Conservation (phyloP, 2,113 vertebrate species). For the Donacobius atricapilla region DNA sequence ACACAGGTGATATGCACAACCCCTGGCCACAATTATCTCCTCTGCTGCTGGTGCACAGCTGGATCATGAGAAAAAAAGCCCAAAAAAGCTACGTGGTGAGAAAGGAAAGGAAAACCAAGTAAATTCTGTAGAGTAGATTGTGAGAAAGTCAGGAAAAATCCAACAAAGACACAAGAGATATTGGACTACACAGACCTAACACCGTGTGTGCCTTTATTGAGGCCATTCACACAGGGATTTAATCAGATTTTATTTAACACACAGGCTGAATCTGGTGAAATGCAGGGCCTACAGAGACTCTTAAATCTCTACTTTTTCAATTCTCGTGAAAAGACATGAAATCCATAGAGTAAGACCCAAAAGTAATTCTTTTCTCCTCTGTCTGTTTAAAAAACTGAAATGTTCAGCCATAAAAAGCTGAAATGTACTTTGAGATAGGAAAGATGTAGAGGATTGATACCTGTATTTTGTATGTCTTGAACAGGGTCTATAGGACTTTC, state of each 20-base stretch:
- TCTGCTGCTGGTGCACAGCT: not conserved
- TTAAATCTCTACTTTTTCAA: not conserved
- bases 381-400: not conserved
- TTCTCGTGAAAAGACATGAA: not conserved
- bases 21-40: not conserved
- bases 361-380: not conserved
- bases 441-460: not conserved
- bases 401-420: not conserved
- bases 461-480: not conserved
- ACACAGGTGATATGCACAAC: not conserved
- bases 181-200: not conserved
- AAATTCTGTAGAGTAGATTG: not conserved
- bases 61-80: fast-evolving
- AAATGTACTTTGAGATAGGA: not conserved
- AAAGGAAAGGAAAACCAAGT: not conserved
- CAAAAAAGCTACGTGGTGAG: fast-evolving
- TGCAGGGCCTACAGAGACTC: not conserved
- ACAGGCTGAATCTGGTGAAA: not conserved
- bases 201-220: not conserved
- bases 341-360: not conserved
- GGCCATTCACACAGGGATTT: not conserved
- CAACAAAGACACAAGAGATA: not conserved
- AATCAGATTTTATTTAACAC: not conserved
- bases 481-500: not conserved
- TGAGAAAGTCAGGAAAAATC: not conserved